Percentiles rank a stretch among this genome's conserved stretches.
phyloP scores from a whole-genome alignment of 2,797 vertebrate genomes.

The Tolypeutes matacus region DNA sequence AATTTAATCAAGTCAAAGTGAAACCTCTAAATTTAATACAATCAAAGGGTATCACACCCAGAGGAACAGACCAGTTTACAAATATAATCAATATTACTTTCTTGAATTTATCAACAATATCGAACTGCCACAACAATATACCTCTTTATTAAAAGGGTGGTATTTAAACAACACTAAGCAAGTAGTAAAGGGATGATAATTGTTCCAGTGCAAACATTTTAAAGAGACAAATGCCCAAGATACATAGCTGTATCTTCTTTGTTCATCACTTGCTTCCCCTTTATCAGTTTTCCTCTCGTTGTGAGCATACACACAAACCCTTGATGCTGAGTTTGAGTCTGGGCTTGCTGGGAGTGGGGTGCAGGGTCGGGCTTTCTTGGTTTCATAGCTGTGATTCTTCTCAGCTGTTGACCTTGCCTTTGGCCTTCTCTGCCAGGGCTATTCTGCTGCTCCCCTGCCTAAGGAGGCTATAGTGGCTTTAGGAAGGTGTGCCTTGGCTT shows the following conservation, averaged over 20 bases:
- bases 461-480: neutral
- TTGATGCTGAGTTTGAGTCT: neutral
- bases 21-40: too few relatives aligned
- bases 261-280: neutral
- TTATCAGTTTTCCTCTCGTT: neutral
- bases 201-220: slow-evolving; percentile 55
- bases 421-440: neutral
- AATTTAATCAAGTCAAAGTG: too few relatives aligned
- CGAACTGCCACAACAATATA: neutral
- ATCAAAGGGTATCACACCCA: too few relatives aligned
- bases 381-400: neutral
- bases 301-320: neutral
- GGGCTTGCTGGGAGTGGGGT: neutral
- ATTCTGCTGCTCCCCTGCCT: neutral
- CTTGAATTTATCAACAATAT: too few relatives aligned
- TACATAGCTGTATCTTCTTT: neutral
- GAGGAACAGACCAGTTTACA: too few relatives aligned
- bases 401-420: neutral
- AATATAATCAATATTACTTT: too few relatives aligned
- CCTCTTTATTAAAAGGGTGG: slow-evolving; percentile 61
- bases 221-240: neutral
- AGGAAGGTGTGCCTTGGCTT: neutral
- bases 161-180: slow-evolving; percentile 49
- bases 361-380: neutral
- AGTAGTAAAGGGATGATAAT: slow-evolving; percentile 46